Conservation (phyloP, 2,113 vertebrate genomes). For the Periophthalmodon schlosseri region DNA sequence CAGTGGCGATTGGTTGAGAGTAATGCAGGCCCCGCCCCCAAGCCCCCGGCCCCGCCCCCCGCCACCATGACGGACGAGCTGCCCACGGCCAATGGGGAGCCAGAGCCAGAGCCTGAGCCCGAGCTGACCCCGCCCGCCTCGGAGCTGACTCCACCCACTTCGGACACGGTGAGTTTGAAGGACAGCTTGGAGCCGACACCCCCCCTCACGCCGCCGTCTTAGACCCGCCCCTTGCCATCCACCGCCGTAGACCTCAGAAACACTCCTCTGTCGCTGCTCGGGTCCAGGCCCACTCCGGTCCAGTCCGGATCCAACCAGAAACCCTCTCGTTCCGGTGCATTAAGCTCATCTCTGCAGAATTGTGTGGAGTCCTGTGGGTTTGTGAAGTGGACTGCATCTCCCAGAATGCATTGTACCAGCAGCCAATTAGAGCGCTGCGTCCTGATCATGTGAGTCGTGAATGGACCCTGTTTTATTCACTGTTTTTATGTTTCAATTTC, state of each 20-base stretch:
- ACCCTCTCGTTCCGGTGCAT: neutral
- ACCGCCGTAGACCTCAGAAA: constrained; percentile 16
- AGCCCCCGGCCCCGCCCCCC: constrained; percentile 43
- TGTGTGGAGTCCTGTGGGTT: neutral
- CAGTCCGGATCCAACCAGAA: neutral
- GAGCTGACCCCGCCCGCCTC: constrained; percentile 51
- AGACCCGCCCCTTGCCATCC: constrained; percentile 66
- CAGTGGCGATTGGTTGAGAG: constrained; percentile 95
- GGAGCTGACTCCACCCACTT: constrained; percentile 64
- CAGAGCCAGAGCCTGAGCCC: constrained; percentile 61
- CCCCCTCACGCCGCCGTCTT: constrained; percentile 69
- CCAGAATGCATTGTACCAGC: constrained; percentile 7
- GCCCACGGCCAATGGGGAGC: constrained; percentile 66
- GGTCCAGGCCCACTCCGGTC: no score
- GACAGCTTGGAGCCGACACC: constrained; percentile 80
- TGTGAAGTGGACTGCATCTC: constrained; percentile 6
- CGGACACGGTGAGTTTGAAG: constrained; percentile 77
- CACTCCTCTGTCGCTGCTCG: no score
- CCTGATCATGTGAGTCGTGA: constrained; percentile 3
- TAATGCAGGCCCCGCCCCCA: constrained; percentile 54
- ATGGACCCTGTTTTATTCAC: neutral
- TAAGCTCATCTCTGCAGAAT: neutral
- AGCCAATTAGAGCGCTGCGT: neutral
- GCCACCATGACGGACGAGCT: constrained; percentile 18
- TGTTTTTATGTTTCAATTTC: neutral